Evolutionary conservation across 92 coral and sea anemone species (phyloP), one percentile per base, ranked within the genome.

Genomic region (Heteractis magnifica): DNA sequence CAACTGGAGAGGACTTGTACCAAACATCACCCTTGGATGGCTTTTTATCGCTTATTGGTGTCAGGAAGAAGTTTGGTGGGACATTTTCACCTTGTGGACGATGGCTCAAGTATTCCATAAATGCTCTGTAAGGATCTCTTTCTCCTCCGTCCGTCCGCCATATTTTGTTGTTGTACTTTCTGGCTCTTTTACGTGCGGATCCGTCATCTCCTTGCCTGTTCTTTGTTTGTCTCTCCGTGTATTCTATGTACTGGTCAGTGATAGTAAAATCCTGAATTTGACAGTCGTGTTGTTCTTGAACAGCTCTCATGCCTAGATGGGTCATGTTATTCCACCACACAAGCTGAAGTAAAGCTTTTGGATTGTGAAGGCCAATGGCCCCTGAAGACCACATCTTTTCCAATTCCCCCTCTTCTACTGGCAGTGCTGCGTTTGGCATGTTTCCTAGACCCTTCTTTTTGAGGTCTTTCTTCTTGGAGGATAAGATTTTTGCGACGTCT

Each of bases 361-460:
- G 87, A 72, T 79, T 62, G 70, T 62, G 84, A 14, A 85, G 59
- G 23, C 87, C 92, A 50, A 85, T 78, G 13, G 89, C 89, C 6
- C 89, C 92, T 55, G 89, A 85, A 48, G 83, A 81, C 92, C 87
- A 90, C 75, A 86, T 83, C 77, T 90, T 82, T 52, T 86, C 90
- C 53, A 82, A 52, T 13, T 77, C 86, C 51, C 81, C 75, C 14
- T 26, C 79, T 85, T 85, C 92, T 55, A 89, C 51, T 71, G 89
- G 86, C 18, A 80, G 76, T 52, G 86, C 89, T 5, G 89, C 92
- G 51, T 89, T 89, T 80, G 92, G 89, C 50, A 85, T 84, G 84
- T 85, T 89, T 8, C 92, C 87, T 7, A 76, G 60, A 52, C 88
- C 91, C 70, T 88, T 84, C 84, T 84, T 65, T 79, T 87, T 87